phyloP scores from a whole-genome alignment of 2,888 invertebrate genomes.

The Ectobius pallidus region DNA sequence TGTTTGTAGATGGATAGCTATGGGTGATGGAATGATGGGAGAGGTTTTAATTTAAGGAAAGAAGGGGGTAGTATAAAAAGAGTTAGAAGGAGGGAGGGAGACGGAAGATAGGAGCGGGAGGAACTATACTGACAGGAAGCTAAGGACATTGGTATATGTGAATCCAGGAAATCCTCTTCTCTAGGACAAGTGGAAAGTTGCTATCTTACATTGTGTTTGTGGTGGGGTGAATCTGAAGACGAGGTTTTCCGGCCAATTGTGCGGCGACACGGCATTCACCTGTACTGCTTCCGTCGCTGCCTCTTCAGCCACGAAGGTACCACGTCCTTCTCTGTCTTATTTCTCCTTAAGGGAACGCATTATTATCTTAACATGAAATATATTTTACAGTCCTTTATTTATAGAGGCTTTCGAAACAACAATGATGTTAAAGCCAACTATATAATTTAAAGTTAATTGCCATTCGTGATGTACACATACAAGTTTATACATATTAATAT shows the following conservation, averaged over 20 bases:
- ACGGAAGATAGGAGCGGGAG: slow-evolving; percentile 3
- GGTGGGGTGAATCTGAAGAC: not conserved
- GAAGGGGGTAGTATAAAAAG: not conserved
- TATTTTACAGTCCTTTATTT: no score
- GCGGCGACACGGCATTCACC: not conserved
- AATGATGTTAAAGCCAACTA: no score
- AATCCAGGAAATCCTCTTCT: slow-evolving; percentile 14
- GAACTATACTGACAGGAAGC: not conserved
- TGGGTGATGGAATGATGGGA: slow-evolving; percentile 3
- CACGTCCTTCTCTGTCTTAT: no score
- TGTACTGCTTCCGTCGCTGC: slow-evolving; percentile 10
- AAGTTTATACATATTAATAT: no score
- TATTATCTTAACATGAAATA: no score
- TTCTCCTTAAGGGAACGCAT: no score
- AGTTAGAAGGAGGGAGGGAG: no score
- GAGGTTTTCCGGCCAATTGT: slow-evolving; percentile 13
- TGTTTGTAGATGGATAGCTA: not conserved
- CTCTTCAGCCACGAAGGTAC: slow-evolving; percentile 8
- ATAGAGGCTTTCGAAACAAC: no score
- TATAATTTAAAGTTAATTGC: no score
- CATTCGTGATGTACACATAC: no score
- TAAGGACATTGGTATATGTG: slow-evolving; percentile 8
- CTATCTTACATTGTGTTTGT: not conserved
- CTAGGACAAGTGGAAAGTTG: not conserved
- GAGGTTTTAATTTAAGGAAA: slow-evolving; percentile 8